Base-by-base conservation (phyloP, 2,113 vertebrate genomes). In the Amazona vittata region DNA sequence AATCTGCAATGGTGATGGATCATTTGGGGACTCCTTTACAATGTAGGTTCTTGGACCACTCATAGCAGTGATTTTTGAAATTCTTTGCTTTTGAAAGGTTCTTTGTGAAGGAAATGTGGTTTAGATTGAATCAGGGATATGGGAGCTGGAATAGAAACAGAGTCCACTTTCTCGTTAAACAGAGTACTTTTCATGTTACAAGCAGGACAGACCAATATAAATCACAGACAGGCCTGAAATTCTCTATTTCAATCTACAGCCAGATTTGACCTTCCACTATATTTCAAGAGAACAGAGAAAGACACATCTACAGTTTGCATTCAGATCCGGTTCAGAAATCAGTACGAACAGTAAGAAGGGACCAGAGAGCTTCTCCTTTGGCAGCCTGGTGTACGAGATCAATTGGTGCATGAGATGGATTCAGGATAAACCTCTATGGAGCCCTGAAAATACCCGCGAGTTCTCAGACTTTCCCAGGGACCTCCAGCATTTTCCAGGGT, bases 31-130 rank as follows among this genome's bases (percentile, higher is more conserved):
- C 89, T 82, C 87, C 81, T 57, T 91, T 65, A 79, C 83, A 91
- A 5, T 67, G 86, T 24, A 74, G 89, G 57, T 85, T 89, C 70
- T 91, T 7, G 15, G 39, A 14, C 59, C 59, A 4, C 18, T 96
- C 96, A 97, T 94, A 94, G 92, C 88, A 46, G 53, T 15, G 68
- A 97, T 96, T 87, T 94, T 95, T 97, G 12, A 63, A 94, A 97
- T 97, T 94, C 95, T 93, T 96, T 91, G 80, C 91, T 79, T 94
- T 96, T 97, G 77, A 97, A 97, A 94, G 83, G 81, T 91, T 95
- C 95, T 94, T 97, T 97, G 96, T 97, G 94, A 93, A 43, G 46
- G 41, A 79, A 91, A 49, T 15, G 46, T 73, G 77, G 86, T 50
- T 93, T 35, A 92, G 90, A 87, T 79, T 90, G 86, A 84, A 41